Conservation (phyloP, 2,797 vertebrate genomes). For the Girardinus metallicus region DNA sequence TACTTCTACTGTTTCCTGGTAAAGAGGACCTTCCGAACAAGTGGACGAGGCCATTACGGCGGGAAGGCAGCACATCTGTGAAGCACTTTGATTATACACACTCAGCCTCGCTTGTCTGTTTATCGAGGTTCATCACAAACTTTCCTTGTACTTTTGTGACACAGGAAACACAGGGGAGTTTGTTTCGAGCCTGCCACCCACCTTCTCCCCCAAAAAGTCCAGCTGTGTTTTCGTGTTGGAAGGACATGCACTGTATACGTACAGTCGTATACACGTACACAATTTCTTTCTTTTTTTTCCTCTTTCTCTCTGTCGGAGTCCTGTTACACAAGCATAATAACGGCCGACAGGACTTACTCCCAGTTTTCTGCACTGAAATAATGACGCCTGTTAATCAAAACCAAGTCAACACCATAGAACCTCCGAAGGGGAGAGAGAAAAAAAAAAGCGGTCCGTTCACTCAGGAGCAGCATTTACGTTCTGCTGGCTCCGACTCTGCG, state of each 20-base stretch:
- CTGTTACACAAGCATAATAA: constrained; percentile 26
- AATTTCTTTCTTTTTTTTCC: constrained; percentile 17
- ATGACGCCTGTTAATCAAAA: constrained; percentile 12
- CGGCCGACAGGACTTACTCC: constrained; percentile 22
- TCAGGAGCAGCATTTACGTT: constrained; percentile 51
- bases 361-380: not conserved
- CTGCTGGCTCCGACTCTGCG: constrained; percentile 19
- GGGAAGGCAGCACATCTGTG: constrained; percentile 70
- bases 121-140: constrained; percentile 74
- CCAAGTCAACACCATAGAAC: constrained; percentile 23
- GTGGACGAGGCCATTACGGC: constrained; percentile 53
- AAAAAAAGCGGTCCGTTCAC: constrained; percentile 53
- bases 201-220: constrained; percentile 52
- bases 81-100: constrained; percentile 59
- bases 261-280: constrained; percentile 29
- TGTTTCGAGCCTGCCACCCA: constrained; percentile 52
- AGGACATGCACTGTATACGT: constrained; percentile 46
- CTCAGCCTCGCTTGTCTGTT: constrained; percentile 62
- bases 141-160: constrained; percentile 51
- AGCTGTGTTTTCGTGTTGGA: constrained; percentile 78
- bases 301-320: not conserved
- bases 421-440: constrained; percentile 28
- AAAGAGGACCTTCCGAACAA: constrained; percentile 50
- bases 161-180: constrained; percentile 64
- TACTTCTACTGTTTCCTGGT: constrained; percentile 33